These are phyloP conservation scores for Dendroctonus valens DNA, from an alignment of 1,140 invertebrate species.

Conservation along the genomic window DNA sequence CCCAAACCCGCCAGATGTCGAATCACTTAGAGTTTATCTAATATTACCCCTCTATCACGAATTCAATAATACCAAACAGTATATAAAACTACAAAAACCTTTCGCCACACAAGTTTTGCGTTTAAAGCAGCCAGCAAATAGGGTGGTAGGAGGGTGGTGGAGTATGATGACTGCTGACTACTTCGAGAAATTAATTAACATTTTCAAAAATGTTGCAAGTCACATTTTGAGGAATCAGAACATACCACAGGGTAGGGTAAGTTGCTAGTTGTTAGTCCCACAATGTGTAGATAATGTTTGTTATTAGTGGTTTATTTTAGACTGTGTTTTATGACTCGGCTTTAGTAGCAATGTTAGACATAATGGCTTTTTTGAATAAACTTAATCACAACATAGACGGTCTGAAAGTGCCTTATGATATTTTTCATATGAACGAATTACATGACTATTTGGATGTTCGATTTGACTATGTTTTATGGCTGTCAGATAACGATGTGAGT, in stretches of 20 bases:
- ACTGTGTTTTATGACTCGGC: slow-evolving; percentile 59
- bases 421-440: slow-evolving; percentile 83
- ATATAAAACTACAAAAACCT: slow-evolving; percentile 65
- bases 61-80: slow-evolving; percentile 75
- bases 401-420: slow-evolving; percentile 73
- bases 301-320: slow-evolving; percentile 50
- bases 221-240: slow-evolving; percentile 58
- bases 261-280: background rate
- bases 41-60: slow-evolving; percentile 82
- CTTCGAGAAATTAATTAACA: slow-evolving; percentile 71
- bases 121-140: slow-evolving; percentile 61
- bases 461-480: slow-evolving; percentile 82
- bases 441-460: slow-evolving; percentile 75
- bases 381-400: slow-evolving; percentile 68
- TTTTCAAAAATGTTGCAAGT: slow-evolving; percentile 67
- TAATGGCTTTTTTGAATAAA: slow-evolving; percentile 67
- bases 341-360: slow-evolving; percentile 60
- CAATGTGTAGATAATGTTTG: too few species aligned
- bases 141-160: slow-evolving; percentile 72
- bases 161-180: slow-evolving; percentile 60
- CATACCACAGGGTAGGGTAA: slow-evolving; percentile 50
- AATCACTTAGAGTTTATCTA: slow-evolving; percentile 80
- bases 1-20: slow-evolving; percentile 75
- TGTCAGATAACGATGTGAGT: slow-evolving; percentile 55
- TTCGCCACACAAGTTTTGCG: slow-evolving; percentile 67